Conservation (phyloP, 2,888 invertebrate genomes). For the Taenaris catops region DNA sequence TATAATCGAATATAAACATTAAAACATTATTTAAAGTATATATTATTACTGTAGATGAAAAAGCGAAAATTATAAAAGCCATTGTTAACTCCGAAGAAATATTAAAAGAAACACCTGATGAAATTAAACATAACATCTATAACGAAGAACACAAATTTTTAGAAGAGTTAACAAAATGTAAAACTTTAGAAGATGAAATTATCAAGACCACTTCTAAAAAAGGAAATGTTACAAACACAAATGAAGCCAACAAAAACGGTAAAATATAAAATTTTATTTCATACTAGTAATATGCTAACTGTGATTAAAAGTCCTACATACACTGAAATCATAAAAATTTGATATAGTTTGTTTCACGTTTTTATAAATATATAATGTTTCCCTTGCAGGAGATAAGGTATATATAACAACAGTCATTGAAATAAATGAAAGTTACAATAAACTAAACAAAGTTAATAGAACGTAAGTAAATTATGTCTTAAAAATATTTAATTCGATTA, state of each 20-base stretch:
- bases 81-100: slow-evolving; percentile 13
- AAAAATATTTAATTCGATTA: too few relatives aligned
- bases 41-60: slow-evolving; percentile 10
- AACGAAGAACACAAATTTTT: slow-evolving; percentile 35
- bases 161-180: slow-evolving; percentile 39
- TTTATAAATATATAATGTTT: too few relatives aligned
- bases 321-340: too few relatives aligned
- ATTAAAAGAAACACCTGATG: slow-evolving; percentile 2
- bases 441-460: slow-evolving; percentile 26
- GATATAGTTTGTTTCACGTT: too few relatives aligned
- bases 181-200: slow-evolving; percentile 32
- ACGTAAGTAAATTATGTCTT: slow-evolving; percentile 44
- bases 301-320: too few relatives aligned
- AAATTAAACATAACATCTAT: slow-evolving; percentile 4
- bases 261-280: too few relatives aligned
- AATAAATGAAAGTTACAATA: slow-evolving; percentile 32
- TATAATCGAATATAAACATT: too few relatives aligned
- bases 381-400: slow-evolving; percentile 20
- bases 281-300: too few relatives aligned
- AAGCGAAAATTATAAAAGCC: slow-evolving; percentile 13
- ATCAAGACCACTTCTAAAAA: slow-evolving; percentile 1
- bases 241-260: not conserved
- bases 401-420: slow-evolving; percentile 54
- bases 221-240: slow-evolving; percentile 11
- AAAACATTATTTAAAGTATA: too few relatives aligned